phyloP scores from a whole-genome alignment of 2,113 vertebrate species.

The Scopus umbretta region DNA sequence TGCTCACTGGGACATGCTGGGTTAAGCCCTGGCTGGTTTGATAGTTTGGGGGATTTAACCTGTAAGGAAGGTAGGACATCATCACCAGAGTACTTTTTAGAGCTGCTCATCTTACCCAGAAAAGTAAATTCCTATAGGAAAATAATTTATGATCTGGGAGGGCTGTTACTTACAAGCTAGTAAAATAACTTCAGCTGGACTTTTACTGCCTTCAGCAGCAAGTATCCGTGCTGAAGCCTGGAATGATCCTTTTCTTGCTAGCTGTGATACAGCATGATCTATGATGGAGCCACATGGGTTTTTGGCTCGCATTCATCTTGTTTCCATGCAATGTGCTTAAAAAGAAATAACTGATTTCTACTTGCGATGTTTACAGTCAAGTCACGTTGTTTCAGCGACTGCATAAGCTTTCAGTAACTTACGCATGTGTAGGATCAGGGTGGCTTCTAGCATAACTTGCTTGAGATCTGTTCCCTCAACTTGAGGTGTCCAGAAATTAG shows the following conservation, averaged over 20 bases:
- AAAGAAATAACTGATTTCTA: not conserved
- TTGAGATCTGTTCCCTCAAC: not conserved
- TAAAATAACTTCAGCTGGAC: slow-evolving; percentile 46
- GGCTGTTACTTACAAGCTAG: slow-evolving; percentile 27
- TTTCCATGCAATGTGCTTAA: not conserved
- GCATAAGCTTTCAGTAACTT: not conserved
- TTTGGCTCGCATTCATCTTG: slow-evolving; percentile 6
- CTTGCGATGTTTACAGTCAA: not conserved
- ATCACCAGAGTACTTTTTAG: not conserved
- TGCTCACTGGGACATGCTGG: not conserved
- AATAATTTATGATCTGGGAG: slow-evolving; percentile 29
- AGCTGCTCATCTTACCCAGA: not conserved
- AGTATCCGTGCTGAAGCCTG: not conserved
- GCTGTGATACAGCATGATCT: not conserved
- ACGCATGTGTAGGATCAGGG: not conserved
- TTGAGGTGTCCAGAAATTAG: not conserved
- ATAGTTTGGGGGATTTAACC: not conserved
- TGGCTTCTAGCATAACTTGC: not conserved
- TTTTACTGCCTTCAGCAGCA: slow-evolving; percentile 29
- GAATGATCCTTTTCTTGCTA: not conserved
- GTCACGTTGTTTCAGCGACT: not conserved
- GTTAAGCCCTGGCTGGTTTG: not conserved
- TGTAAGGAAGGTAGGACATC: not conserved
- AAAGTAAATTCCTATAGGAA: slow-evolving; percentile 14
- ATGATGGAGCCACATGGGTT: not conserved